A percentile compares a stretch with the other conserved stretches of the same genome.
Conservation (phyloP, 2,113 vertebrate genomes). For the Nerophis ophidion region DNA sequence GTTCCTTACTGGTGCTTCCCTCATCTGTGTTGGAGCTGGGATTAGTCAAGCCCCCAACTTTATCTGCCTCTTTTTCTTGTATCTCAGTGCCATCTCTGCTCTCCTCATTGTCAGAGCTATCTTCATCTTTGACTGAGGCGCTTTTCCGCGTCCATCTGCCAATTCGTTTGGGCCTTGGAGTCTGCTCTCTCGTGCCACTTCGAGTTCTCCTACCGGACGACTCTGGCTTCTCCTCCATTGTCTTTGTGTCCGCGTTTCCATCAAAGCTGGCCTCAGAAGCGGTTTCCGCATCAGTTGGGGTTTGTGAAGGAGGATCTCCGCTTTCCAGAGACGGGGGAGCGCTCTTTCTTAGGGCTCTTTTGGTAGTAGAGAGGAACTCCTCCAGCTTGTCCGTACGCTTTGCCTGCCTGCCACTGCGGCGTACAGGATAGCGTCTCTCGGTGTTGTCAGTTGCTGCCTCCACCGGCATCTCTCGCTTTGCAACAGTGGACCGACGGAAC, state of each 20-base stretch:
- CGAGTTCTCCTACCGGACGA: conserved; percentile 64
- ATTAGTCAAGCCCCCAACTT: not conserved
- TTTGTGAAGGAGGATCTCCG: conserved; percentile 81
- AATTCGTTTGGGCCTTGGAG: conserved; percentile 19
- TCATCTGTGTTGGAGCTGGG: not conserved
- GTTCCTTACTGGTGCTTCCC: conserved; percentile 11
- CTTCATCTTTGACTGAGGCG: conserved; percentile 51
- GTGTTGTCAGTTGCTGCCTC: conserved; percentile 71
- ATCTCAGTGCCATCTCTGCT: not conserved
- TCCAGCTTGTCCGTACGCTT: conserved; percentile 91
- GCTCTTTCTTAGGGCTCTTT: conserved; percentile 71
- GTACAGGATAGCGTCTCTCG: conserved; percentile 76
- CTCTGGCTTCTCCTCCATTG: conserved; percentile 41
- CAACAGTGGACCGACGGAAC: conserved; percentile 87
- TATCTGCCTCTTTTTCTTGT: conserved; percentile 16
- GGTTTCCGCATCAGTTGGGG: conserved; percentile 84
- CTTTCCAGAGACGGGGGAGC: conserved; percentile 75
- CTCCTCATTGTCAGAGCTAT: conserved; percentile 71
- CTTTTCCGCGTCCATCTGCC: conserved; percentile 29
- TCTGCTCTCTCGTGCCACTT: conserved; percentile 36
- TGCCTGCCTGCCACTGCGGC: conserved; percentile 88
- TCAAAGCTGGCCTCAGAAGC: conserved; percentile 92
- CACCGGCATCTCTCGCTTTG: conserved; percentile 80
- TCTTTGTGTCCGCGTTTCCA: conserved; percentile 75
- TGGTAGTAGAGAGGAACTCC: conserved; percentile 88